Evolutionary conservation across 2,797 vertebrate genomes (phyloP), one percentile per base, ranked within the genome.

Genomic region (Danio albolineatus): DNA sequence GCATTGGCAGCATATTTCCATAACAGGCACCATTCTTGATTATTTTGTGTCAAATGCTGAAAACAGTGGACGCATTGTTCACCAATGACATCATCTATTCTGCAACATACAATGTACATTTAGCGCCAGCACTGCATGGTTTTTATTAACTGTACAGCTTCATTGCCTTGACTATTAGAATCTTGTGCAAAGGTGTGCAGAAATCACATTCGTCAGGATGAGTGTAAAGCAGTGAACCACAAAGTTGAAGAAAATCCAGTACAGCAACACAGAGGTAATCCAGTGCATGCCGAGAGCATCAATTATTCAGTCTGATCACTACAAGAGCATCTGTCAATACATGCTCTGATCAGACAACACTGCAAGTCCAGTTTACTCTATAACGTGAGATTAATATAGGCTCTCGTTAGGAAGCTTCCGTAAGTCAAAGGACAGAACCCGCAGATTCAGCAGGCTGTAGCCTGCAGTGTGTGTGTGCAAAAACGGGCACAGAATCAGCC

Each of bases 251-350:
- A 73, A 65, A 73, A 73, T 17, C 9, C 16, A 14, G 14, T 64
- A 64, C 12, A 6, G 10, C 75, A 16, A 61, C 60, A 67, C 10
- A 62, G 16, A 77, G 44, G 70, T 70, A 74, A 81, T 56, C 64
- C 64, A 75, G 64, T 10, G 36, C 61, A 73, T 38, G 41, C 44
- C 1, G 28, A 46, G 41, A 4, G 5, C 59, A 73, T 81, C 71
- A 38, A 75, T 78, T 74, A 81, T 84, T 78, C 74, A 71, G 65
- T 48, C 71, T 28, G 48, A 78, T 77, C 54, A 54, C 71, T 59
- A 75, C 64, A 78, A 21, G 46, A 77, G 72, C 57, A 60, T 62
- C 56, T 71, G 73, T 83, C 60, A 54, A 73, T 65, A 62, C 13
- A 75, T 53, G 60, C 51, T 66, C 43, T 46, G 59, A 69, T 67